These are phyloP conservation scores for Lasioglossum vierecki DNA, from an alignment of 2,888 invertebrate species.

Conservation along the genomic window DNA sequence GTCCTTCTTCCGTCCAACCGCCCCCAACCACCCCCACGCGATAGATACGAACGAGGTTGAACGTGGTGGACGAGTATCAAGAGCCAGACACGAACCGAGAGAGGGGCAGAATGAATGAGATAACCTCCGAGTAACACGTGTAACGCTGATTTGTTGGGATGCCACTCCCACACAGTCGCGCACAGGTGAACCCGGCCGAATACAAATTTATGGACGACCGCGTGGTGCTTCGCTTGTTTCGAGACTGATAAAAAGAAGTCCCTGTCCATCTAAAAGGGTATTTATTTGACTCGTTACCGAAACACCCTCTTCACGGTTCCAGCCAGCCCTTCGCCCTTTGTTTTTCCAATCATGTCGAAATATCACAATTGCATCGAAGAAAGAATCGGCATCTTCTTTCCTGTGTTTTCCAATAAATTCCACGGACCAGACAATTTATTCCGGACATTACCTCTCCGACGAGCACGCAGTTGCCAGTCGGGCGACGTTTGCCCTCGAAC, in stretches of 20 bases:
- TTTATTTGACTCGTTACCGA: background rate
- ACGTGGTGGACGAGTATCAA: conserved; percentile 31
- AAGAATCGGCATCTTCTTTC: background rate
- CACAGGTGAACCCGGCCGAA: background rate
- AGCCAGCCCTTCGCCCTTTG: background rate
- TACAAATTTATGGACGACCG: conserved; percentile 17
- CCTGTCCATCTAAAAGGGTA: background rate
- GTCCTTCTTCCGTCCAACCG: conserved; percentile 7
- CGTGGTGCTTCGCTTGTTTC: background rate
- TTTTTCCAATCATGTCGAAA: background rate
- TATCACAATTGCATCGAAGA: background rate
- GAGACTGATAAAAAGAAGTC: background rate
- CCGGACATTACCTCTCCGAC: background rate
- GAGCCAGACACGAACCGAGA: conserved; percentile 20
- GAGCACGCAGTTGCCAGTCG: background rate
- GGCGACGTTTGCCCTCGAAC: conserved; percentile 1
- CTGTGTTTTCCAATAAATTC: background rate
- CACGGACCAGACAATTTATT: background rate
- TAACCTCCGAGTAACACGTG: conserved; percentile 72
- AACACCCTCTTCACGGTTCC: background rate
- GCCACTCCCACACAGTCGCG: conserved; percentile 38
- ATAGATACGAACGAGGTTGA: conserved; percentile 55
- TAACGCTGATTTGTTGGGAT: conserved; percentile 77
- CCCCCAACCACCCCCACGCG: conserved; percentile 35
- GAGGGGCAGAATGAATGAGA: conserved; percentile 52